Evolutionary conservation across 2,113 vertebrate species (phyloP), one percentile per base, ranked within the genome.

Genomic region (Megaptera novaeangliae): DNA sequence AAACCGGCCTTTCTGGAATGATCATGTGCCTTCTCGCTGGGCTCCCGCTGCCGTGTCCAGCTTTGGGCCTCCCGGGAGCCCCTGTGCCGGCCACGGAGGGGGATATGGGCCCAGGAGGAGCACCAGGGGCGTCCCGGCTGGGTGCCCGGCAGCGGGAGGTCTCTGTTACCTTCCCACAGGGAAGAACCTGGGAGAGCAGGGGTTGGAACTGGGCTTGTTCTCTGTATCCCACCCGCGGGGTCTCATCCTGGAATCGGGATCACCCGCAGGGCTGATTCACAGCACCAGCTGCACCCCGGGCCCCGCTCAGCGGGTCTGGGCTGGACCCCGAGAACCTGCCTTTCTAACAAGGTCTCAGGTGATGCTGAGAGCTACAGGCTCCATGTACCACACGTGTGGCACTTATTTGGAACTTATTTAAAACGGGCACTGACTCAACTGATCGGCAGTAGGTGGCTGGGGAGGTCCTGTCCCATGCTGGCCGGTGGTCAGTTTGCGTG

Each of bases 11-110:
- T n/a, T 46, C 57, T 0, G 31, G 13, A 25, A 31, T 0, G 12
- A 3, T 15, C 1, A 0, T 0, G 0, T 0, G 7, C 64, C 72
- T 77, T 17, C 25, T 1, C 0, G 0, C 77, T 1, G 57, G 34
- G 44, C 18, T 15, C 17, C 74, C 0, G 1, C 59, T 4, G 7
- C 55, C 0, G 0, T 0, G 46, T 5, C 7, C 18, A 15, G 18
- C 34, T 80, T 57, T 0, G 7, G 64, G 39, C 52, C 14, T 39
- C 8, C 0, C 0, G 9, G 29, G 57, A 34, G 23, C 23, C 49
- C 27, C 82, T 6, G 12, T 1, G 41, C 31, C 59, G 3, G 0
- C 34, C 1, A 17, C 9, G 14, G 20, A 17, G 34, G 1, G n/a
- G 46, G 23, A 25, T 12, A 21, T 2, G 12, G 11, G 55, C n/a